phyloP scores from a whole-genome alignment of 2,113 vertebrate species.

The Scortum barcoo region DNA sequence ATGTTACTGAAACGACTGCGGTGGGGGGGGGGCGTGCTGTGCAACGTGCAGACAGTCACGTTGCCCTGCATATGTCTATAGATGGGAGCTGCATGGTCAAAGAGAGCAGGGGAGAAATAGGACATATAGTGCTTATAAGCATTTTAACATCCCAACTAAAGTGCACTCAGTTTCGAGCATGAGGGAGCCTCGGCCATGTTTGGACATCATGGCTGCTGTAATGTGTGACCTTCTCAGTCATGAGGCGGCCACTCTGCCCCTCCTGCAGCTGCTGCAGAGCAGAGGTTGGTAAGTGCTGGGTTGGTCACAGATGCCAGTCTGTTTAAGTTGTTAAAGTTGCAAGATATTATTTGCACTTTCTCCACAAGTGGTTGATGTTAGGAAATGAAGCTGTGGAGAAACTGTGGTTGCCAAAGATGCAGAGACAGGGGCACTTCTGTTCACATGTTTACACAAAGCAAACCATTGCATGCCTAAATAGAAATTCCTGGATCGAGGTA shows the following conservation, averaged over 20 bases:
- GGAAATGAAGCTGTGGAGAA: constrained; percentile 35
- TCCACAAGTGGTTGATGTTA: constrained; percentile 7
- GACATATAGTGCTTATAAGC: not conserved
- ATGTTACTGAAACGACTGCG: constrained; percentile 8
- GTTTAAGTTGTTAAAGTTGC: constrained; percentile 6
- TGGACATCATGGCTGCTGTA: not conserved
- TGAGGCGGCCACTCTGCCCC: not conserved
- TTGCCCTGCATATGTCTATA: constrained; percentile 45
- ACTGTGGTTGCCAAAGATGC: not conserved
- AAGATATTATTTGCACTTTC: constrained; percentile 17
- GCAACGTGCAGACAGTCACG: constrained; percentile 68
- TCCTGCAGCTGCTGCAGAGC: not conserved
- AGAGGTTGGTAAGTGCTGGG: not conserved
- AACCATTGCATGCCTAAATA: constrained; percentile 6
- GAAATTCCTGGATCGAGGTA: not conserved
- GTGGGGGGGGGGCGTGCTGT: constrained; percentile 51
- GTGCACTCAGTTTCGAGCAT: not conserved
- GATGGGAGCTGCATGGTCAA: not conserved
- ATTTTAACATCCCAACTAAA: not conserved
- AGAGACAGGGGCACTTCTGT: constrained; percentile 7
- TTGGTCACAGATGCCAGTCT: not conserved
- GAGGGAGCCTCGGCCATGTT: not conserved
- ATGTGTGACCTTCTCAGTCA: not conserved
- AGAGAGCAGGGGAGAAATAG: not conserved
- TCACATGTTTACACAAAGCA: constrained; percentile 23